A percentile compares a stretch with the other conserved stretches of the same genome.
phyloP scores from a whole-genome alignment of 2,888 invertebrate genomes.

The Hyppa rectilinea region DNA sequence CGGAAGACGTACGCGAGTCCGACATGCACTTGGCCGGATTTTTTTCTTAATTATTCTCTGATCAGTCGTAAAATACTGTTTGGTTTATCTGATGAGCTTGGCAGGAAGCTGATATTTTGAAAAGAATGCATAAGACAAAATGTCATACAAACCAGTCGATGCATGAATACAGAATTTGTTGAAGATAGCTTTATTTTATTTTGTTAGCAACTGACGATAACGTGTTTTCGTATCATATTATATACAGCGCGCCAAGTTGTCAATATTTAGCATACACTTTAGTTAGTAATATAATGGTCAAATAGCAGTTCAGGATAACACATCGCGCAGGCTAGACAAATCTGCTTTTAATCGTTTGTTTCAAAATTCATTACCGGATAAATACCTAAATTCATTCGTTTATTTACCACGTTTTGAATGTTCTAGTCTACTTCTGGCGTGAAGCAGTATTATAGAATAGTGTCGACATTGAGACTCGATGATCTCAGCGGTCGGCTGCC shows the following conservation, averaged over 20 bases:
- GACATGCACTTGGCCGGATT: too few relatives aligned
- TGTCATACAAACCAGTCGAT: background rate
- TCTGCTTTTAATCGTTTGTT: slow-evolving; percentile 36
- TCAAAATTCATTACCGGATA: slow-evolving; percentile 18
- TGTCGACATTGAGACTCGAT: slow-evolving; percentile 75
- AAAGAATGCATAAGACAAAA: slow-evolving; percentile 24
- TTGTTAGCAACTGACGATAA: slow-evolving; percentile 37
- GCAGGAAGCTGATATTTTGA: slow-evolving; percentile 1
- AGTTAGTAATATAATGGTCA: slow-evolving; percentile 38
- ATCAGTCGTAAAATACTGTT: background rate
- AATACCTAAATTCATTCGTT: slow-evolving; percentile 34
- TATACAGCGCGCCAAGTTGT: slow-evolving; percentile 28
- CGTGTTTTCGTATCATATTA: slow-evolving; percentile 46
- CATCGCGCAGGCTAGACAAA: slow-evolving; percentile 24
- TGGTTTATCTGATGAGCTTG: slow-evolving; percentile 2
- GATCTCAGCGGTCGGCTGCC: slow-evolving; percentile 69
- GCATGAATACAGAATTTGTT: slow-evolving; percentile 3
- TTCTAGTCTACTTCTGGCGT: slow-evolving; percentile 35
- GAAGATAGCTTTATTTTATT: background rate
- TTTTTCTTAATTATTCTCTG: background rate
- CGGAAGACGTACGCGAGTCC: too few relatives aligned
- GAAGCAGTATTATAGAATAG: slow-evolving; percentile 65
- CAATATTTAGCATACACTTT: slow-evolving; percentile 42
- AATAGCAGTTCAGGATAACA: slow-evolving; percentile 36
- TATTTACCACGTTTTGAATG: slow-evolving; percentile 27